Evolutionary conservation across 1,140 invertebrate genomes (phyloP), one percentile per base, ranked within the genome.

Genomic region (Meteorus sp.): DNA sequence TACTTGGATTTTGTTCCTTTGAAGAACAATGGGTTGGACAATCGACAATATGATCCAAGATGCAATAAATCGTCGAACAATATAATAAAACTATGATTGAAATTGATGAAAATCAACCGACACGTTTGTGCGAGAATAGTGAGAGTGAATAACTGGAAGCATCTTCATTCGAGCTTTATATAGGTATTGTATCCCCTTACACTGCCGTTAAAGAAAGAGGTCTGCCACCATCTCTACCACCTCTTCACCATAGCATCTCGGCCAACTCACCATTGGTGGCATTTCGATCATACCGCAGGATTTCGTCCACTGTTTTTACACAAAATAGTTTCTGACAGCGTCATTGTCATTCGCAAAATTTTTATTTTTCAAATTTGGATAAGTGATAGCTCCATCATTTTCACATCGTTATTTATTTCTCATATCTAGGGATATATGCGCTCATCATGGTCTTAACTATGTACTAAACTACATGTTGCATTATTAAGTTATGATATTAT

Each of bases 111-210:
- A 60, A n/a, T n/a, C 53, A 25, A 67, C 62, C 64, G 59, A 61
- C 68, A 60, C 60, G 65, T 67, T 74, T 72, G 69, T 50, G 43
- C 29, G 66, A 74, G 72, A 74, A 74, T 72, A 70, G 72, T 74
- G 70, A 74, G 72, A 72, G 78, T 75, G 78, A 80, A 80, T 78
- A 79, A 72, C 77, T 73, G 69, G 69, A 72, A 80, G 74, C 77
- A 80, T 78, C 77, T 80, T 79, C 77, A 78, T 78, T 78, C 72
- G 72, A 76, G 75, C 77, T 80, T 80, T 80, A 80, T 79, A 80
- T 80, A 79, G 75, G 69, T 76, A 77, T 77, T 77, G 73, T 76
- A 74, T 72, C 75, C 77, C 76, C 77, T 77, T 50, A 35, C 54
- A 56, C 62, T 51, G 60, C 35, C 35, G 64, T 65, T 70, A 64